These are phyloP conservation scores for Oxytorus armatus DNA, from an alignment of 2,888 invertebrate genomes.

Conservation along the genomic window DNA sequence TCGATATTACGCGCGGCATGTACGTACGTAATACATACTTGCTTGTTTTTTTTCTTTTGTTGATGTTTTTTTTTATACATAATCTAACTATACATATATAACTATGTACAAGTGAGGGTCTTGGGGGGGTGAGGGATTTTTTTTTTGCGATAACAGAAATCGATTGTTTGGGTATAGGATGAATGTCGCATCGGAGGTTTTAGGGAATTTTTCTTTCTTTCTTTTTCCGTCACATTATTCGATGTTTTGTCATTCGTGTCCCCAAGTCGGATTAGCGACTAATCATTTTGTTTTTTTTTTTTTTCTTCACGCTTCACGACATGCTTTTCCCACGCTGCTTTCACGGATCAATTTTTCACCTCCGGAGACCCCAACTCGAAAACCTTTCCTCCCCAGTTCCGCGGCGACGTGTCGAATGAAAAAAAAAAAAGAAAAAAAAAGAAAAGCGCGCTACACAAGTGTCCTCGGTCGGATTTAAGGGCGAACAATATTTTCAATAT, in stretches of 20 bases:
- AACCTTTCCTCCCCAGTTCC: constrained; percentile 23
- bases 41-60: constrained; percentile 48
- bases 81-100: constrained; percentile 84
- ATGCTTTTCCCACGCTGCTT: not conserved
- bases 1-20: constrained; percentile 52
- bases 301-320: not conserved
- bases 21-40: constrained; percentile 38
- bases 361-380: no score
- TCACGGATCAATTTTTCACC: no score
- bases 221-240: not conserved
- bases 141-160: constrained; percentile 39
- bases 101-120: constrained; percentile 83
- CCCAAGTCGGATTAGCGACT: not conserved
- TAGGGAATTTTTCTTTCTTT: not conserved
- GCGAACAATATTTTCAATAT: no score
- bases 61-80: constrained; percentile 71
- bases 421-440: no score
- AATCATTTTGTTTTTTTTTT: no score
- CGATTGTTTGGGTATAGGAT: constrained; percentile 15
- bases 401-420: constrained; percentile 1
- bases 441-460: constrained; percentile 10
- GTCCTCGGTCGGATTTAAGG: constrained; percentile 5
- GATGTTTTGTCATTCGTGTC: not conserved
- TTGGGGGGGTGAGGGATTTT: constrained; percentile 41
- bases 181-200: constrained; percentile 13